Evolutionary conservation across 1,140 invertebrate species (phyloP).

Genomic region (Lordiphosa collinella): DNA sequence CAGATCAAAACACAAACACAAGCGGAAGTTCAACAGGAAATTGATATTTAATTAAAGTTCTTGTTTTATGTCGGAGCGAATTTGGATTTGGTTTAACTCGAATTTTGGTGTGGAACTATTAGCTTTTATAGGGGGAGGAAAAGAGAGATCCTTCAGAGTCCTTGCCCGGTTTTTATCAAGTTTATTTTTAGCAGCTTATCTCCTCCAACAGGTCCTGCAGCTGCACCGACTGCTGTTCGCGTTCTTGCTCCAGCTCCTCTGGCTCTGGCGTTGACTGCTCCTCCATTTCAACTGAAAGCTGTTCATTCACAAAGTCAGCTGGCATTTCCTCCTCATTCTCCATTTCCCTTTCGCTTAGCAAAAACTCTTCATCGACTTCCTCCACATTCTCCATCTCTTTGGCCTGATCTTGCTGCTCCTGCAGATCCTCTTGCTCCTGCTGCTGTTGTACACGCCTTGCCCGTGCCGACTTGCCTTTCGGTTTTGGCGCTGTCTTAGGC

Average conservation of each 20-base stretch:
- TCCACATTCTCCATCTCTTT: background rate
- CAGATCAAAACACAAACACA: conserved; percentile 5
- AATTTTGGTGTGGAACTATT: no score
- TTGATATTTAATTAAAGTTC: conserved; percentile 10
- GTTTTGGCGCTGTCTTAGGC: background rate
- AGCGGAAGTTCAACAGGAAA: conserved; percentile 1
- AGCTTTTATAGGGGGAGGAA: no score
- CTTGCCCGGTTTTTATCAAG: no score
- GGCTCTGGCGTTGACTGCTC: no score
- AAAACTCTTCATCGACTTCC: background rate
- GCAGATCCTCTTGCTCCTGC: background rate
- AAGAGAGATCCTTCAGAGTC: no score
- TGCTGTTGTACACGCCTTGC: background rate
- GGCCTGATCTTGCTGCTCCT: background rate
- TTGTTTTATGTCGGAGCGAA: no score
- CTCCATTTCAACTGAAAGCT: no score
- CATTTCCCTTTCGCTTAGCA: background rate
- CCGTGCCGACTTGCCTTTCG: background rate
- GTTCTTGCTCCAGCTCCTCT: no score
- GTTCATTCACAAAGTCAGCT: no score
- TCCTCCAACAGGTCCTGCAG: background rate
- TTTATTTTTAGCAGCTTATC: conserved; percentile 6
- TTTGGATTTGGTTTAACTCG: no score
- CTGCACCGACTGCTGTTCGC: no score
- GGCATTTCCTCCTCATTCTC: no score